Conservation (phyloP, 1,140 invertebrate species). For the Chionoecetes opilio region DNA sequence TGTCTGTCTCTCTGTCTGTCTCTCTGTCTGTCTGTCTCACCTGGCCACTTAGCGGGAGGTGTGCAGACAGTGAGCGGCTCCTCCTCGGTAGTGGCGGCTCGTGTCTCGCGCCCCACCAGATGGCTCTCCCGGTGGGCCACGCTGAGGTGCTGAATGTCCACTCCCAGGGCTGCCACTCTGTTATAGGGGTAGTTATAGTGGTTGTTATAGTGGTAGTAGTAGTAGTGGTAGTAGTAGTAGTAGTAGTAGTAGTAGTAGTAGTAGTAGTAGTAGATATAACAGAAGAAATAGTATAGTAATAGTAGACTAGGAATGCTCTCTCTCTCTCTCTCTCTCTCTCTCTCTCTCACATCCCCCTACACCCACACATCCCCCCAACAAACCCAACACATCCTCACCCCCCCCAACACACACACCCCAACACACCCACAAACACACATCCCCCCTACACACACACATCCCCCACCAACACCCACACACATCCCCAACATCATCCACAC, state of each 20-base stretch:
- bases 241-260: background rate
- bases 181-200: background rate
- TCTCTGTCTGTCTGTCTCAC: conserved; percentile 83
- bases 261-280: too few species aligned
- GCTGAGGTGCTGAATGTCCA: conserved; percentile 87
- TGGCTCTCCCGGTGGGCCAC: conserved; percentile 83
- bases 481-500: too few species aligned
- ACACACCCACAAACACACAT: too few species aligned
- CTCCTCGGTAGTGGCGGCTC: conserved; percentile 78
- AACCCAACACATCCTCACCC: too few species aligned
- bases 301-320: too few species aligned
- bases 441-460: too few species aligned
- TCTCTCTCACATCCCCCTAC: background rate
- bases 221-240: conserved; percentile 10
- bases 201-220: background rate
- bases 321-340: background rate
- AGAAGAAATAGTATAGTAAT: too few species aligned
- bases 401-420: too few species aligned
- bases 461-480: too few species aligned
- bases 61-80: conserved; percentile 86
- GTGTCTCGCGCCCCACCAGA: conserved; percentile 83
- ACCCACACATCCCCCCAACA: too few species aligned
- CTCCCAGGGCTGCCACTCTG: conserved; percentile 87
- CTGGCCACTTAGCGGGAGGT: conserved; percentile 88
- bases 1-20: background rate